These are phyloP conservation scores for Chelidonichthys spinosus DNA, from an alignment of 2,797 vertebrate genomes.

Conservation along the genomic window DNA sequence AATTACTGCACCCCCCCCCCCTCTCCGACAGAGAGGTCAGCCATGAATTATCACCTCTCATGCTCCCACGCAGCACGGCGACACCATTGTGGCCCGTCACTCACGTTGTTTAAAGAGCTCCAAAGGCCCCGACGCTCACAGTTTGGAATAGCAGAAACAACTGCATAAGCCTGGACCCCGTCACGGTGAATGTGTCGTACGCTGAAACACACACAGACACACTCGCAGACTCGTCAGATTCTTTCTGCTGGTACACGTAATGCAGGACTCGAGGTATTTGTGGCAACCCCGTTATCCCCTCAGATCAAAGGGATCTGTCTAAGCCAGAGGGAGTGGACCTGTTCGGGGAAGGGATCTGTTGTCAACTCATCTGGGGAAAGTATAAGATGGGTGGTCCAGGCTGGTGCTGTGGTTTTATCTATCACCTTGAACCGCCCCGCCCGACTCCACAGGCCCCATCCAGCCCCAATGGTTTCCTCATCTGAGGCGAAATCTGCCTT, in stretches of 20 bases:
- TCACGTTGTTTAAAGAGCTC: constrained; percentile 42
- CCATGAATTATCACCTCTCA: constrained; percentile 75
- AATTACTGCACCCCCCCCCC: constrained; percentile 61
- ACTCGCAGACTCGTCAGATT: constrained; percentile 36
- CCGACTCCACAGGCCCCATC: constrained; percentile 31
- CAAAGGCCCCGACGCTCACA: constrained; percentile 25
- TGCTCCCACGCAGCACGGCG: constrained; percentile 29
- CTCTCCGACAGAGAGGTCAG: constrained; percentile 52
- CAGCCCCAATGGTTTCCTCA: constrained; percentile 56
- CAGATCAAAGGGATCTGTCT: constrained; percentile 77
- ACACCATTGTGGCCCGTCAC: constrained; percentile 39
- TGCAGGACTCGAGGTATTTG: constrained; percentile 69
- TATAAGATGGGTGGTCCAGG: constrained; percentile 55
- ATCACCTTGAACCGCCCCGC: constrained; percentile 64
- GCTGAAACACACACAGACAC: constrained; percentile 1
- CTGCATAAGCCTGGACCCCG: constrained; percentile 19
- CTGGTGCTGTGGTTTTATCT: constrained; percentile 40
- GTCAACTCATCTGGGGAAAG: constrained; percentile 53
- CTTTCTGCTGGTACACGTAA: constrained; percentile 55
- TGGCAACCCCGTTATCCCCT: constrained; percentile 71
- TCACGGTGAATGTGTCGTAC: neutral
- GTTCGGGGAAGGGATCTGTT: constrained; percentile 45
- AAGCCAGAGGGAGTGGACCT: constrained; percentile 65
- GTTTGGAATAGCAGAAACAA: constrained; percentile 42
- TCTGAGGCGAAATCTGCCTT: constrained; percentile 64